A percentile compares a stretch with the other conserved stretches of the same genome.
Evolutionary conservation across 2,888 invertebrate species (phyloP).

Genomic region (Mystacides longicornis): DNA sequence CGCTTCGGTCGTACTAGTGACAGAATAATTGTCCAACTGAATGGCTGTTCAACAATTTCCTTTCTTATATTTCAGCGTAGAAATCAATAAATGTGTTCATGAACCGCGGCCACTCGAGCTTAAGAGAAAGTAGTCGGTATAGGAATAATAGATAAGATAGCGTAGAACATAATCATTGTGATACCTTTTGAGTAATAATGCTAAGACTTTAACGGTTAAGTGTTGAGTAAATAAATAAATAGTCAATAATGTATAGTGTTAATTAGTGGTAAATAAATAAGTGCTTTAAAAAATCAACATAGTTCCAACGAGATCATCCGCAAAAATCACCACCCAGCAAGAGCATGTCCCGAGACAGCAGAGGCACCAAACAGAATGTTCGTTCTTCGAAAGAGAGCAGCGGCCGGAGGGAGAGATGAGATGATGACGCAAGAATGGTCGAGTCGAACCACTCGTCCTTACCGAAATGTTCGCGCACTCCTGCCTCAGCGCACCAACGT

Average conservation of each 20-base stretch:
- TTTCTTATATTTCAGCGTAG: too few species aligned
- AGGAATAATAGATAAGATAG: too few species aligned
- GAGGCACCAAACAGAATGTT: not conserved
- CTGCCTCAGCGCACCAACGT: constrained; percentile 23
- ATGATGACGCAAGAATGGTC: constrained; percentile 26
- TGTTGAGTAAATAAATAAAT: too few species aligned
- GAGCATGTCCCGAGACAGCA: not conserved
- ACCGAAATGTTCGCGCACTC: constrained; percentile 25
- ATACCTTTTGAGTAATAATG: constrained; percentile 13
- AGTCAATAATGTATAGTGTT: too few species aligned
- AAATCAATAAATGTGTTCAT: constrained; percentile 19
- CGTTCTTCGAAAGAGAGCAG: constrained; percentile 35
- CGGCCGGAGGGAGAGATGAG: constrained; percentile 14
- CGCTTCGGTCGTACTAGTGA: too few species aligned
- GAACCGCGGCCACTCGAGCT: constrained; percentile 17
- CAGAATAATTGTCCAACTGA: too few species aligned
- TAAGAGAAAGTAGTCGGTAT: constrained; percentile 6
- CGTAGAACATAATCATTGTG: not conserved
- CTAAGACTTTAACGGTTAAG: too few species aligned
- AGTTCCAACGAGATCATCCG: too few species aligned
- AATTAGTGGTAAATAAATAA: not conserved
- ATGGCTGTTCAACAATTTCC: too few species aligned
- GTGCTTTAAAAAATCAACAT: not conserved
- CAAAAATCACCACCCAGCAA: not conserved
- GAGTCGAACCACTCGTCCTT: constrained; percentile 26